These are phyloP conservation scores for Stenoptilia bipunctidactyla DNA, from an alignment of 2,888 invertebrate genomes.

Conservation along the genomic window DNA sequence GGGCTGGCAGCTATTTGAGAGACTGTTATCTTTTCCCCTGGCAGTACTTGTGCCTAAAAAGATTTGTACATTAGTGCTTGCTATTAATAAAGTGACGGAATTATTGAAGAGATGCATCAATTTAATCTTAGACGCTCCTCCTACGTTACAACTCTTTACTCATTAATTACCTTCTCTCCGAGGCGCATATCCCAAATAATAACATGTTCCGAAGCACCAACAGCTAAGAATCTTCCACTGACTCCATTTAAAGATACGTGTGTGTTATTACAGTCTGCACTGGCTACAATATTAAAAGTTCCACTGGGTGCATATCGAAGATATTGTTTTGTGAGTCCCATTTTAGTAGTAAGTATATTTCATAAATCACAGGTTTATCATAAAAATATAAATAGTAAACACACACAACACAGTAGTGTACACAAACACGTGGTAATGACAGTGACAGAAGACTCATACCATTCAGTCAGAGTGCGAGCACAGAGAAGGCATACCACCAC, in stretches of 20 bases:
- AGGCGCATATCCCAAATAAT: slow-evolving; percentile 94
- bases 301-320: slow-evolving; percentile 87
- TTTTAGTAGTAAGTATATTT: too few relatives aligned
- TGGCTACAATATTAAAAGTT: slow-evolving; percentile 89
- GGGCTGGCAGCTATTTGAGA: slow-evolving; percentile 83
- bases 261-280: slow-evolving; percentile 81
- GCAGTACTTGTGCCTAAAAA: slow-evolving; percentile 79
- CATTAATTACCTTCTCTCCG: slow-evolving; percentile 76
- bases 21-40: slow-evolving; percentile 85
- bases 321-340: slow-evolving; percentile 96
- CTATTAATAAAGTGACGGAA: too few relatives aligned
- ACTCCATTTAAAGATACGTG: slow-evolving; percentile 84
- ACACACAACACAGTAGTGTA: too few relatives aligned
- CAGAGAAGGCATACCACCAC: too few relatives aligned
- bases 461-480: too few relatives aligned
- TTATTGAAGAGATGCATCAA: too few relatives aligned
- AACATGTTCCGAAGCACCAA: slow-evolving; percentile 94
- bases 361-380: too few relatives aligned
- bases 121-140: too few relatives aligned
- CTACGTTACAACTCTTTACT: neutral
- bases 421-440: too few relatives aligned
- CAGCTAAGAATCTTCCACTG: slow-evolving; percentile 87
- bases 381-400: too few relatives aligned
- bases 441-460: too few relatives aligned
- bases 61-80: too few relatives aligned